Base-by-base conservation (phyloP, 2,797 vertebrate species). In the Cichlasoma orientale region DNA sequence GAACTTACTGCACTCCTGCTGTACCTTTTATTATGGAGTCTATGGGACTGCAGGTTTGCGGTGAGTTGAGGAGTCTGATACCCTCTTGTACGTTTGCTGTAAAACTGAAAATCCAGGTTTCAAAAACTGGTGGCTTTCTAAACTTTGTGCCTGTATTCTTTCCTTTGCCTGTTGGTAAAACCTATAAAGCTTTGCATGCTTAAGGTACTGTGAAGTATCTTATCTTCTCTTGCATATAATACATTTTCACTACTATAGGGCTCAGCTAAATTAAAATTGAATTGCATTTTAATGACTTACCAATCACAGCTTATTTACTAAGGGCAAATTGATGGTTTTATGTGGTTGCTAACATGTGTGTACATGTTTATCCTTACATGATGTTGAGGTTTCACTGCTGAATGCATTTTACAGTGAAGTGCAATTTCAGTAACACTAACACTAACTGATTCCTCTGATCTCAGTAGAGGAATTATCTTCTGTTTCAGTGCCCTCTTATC, bases 1-100 rank as follows among this genome's bases (percentile, higher is more conserved):
- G 95, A 96, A 94, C 92, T 95, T 95, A 96, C 95, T 95, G 95
- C 94, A 95, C 95, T 96, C 95, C 95, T 94, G 95, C 95, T 94
- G 95, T 96, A 92, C 96, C 96, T 93, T 96, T 92, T 96, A 94
- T 95, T 92, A 95, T 94, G 95, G 96, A 96, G 94, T 95, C 95
- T 90, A 92, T 96, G 92, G 95, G 95, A 95, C 95, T 94, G 95
- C 95, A 96, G 95, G 95, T 96, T 94, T 96, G 96, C 92, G 95
- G 95, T 96, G 96, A 96, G 95, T 96, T 94, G 85, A 94, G 94
- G 88, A 93, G 94, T 93, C 93, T 85, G 89, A 92, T 92, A 90
- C 88, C 89, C 88, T 82, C 86, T 93, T 93, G 88, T 93, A 77
- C 87, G 89, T 94, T 93, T 93, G 92, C 93, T 95, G 87, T 94